Evolutionary conservation across 2,888 invertebrate genomes (phyloP).

Genomic region (Alloscopus bannaensis): DNA sequence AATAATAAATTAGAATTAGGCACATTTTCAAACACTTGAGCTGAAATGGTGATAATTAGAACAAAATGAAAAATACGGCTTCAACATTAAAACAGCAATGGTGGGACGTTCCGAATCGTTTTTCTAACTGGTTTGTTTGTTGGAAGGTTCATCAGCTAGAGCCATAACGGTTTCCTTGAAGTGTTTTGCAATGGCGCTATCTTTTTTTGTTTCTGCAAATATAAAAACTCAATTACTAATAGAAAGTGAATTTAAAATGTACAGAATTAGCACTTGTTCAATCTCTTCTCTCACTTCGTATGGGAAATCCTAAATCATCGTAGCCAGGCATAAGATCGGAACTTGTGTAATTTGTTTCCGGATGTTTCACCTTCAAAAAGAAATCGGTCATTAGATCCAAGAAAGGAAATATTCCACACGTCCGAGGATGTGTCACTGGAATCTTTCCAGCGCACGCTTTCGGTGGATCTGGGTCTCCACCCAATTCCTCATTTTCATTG

Average conservation of each 20-base stretch:
- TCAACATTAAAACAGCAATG: too few species aligned
- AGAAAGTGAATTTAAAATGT: neutral
- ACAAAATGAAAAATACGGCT: too few species aligned
- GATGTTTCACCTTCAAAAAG: slow-evolving; percentile 58
- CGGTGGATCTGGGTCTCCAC: neutral
- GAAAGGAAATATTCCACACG: slow-evolving; percentile 42
- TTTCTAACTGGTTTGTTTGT: too few species aligned
- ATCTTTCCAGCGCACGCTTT: slow-evolving; percentile 23
- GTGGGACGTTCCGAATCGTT: too few species aligned
- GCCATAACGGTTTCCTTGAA: slow-evolving; percentile 53
- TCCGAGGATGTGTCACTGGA: slow-evolving; percentile 32
- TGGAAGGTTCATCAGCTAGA: slow-evolving; percentile 3
- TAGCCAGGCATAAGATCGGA: slow-evolving; percentile 58
- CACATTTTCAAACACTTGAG: too few species aligned
- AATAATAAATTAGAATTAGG: too few species aligned
- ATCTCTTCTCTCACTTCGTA: slow-evolving; percentile 42
- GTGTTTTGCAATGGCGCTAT: slow-evolving; percentile 34
- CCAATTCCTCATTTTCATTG: slow-evolving; percentile 25
- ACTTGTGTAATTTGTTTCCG: slow-evolving; percentile 34
- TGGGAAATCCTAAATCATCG: slow-evolving; percentile 50
- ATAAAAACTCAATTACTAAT: slow-evolving; percentile 2
- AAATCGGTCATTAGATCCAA: slow-evolving; percentile 65
- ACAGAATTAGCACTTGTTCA: too few species aligned
- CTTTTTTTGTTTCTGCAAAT: slow-evolving; percentile 31
- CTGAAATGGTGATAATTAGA: too few species aligned